These are phyloP conservation scores for Loripinus fragilis DNA, from an alignment of 2,888 invertebrate species.

Conservation along the genomic window DNA sequence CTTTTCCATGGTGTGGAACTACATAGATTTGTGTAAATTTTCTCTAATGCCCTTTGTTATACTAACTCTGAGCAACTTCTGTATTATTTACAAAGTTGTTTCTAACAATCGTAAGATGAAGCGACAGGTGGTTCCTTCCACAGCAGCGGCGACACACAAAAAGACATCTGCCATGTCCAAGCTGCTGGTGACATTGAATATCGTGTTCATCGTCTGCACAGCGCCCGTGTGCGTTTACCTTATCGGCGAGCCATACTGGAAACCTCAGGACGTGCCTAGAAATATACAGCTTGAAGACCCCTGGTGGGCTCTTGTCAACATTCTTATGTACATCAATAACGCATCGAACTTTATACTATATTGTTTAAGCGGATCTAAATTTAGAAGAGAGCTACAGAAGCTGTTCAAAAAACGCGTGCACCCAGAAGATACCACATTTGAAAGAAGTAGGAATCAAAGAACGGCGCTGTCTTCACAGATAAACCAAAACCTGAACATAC, in stretches of 20 bases:
- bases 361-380: conserved; percentile 65
- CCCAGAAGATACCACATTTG: too few relatives aligned
- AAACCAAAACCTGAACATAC: too few relatives aligned
- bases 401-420: conserved; percentile 31
- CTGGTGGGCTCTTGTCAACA: conserved; percentile 53
- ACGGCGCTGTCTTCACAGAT: too few relatives aligned
- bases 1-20: conserved; percentile 65
- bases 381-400: conserved; percentile 55
- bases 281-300: conserved; percentile 15
- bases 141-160: not conserved
- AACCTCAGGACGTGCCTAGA: too few relatives aligned
- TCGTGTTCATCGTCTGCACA: conserved; percentile 59
- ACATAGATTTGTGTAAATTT: conserved; percentile 66
- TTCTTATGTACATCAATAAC: conserved; percentile 66
- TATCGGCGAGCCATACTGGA: conserved; percentile 44
- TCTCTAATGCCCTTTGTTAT: conserved; percentile 62
- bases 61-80: conserved; percentile 62
- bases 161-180: conserved; percentile 56
- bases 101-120: conserved; percentile 23
- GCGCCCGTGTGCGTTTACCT: conserved; percentile 58
- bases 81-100: conserved; percentile 60
- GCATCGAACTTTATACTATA: conserved; percentile 65
- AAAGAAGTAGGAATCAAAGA: too few relatives aligned
- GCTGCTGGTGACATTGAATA: conserved; percentile 56
- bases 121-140: conserved; percentile 10